These are phyloP conservation scores for Perodicticus potto DNA, from an alignment of 2,797 vertebrate species.

Conservation along the genomic window DNA sequence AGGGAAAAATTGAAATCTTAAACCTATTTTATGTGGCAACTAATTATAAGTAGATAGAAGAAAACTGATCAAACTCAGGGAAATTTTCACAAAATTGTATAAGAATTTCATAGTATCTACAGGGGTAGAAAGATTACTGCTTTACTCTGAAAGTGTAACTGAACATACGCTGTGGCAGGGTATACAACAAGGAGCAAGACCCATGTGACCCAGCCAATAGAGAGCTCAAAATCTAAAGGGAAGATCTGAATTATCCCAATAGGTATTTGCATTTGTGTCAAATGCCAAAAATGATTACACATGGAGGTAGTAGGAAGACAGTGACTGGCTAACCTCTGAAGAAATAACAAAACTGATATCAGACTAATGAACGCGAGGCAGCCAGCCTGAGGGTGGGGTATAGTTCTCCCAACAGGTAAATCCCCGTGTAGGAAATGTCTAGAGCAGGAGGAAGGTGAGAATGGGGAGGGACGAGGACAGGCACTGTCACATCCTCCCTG, in stretches of 20 bases:
- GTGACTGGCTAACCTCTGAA: neutral
- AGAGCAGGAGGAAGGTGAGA: neutral
- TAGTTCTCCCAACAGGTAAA: neutral
- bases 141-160: neutral
- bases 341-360: neutral
- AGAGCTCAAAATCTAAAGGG: neutral
- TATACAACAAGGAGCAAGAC: too few species aligned
- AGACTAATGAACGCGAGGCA: neutral
- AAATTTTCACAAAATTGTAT: neutral
- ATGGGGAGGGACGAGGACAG: neutral
- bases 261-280: neutral
- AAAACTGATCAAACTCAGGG: neutral
- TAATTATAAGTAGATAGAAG: neutral
- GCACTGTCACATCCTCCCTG: too few species aligned
- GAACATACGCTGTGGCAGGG: neutral
- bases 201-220: neutral
- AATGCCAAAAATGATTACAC: neutral
- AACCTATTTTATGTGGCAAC: neutral
- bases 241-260: neutral
- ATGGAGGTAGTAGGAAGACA: accelerated
- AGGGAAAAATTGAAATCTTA: neutral
- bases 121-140: neutral
- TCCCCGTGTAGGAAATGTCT: neutral
- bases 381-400: too few species aligned
- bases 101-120: neutral